Base-by-base conservation (phyloP, 2,797 vertebrate species). In the Falco cherrug region DNA sequence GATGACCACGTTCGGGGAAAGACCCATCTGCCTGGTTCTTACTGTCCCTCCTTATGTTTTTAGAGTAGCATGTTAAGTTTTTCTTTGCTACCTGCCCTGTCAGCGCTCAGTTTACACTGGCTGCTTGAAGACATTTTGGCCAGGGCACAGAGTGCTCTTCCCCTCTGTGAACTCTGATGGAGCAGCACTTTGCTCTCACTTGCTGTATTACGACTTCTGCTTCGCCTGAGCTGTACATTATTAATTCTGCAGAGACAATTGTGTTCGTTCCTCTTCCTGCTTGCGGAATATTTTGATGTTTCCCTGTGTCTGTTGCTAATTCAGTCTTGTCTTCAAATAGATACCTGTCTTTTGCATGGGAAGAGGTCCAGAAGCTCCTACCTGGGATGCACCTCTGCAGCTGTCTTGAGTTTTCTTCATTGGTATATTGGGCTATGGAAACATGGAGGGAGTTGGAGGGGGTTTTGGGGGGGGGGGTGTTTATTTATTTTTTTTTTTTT, bases 301-400 rank as follows among this genome's bases (percentile, higher is more conserved):
- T 85, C 57, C 15, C 59, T 16, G 5, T 10, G 9, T 64, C 93
- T 85, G 53, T 54, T 78, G 76, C 59, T 70, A 74, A 12, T 84
- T 80, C 67, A 60, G 53, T 43, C 50, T 69, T 31, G 9, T 61
- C 65, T 90, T 90, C 82, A 89, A 89, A 84, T 63, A 92, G 87
- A 70, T 89, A 63, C 5, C 60, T 80, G 69, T 12, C 31, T 79
- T 92, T 82, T 70, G 48, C 56, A 48, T 14, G 43, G 77, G 84
- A 89, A 69, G 63, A 89, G 35, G 24, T 81, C 78, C 67, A 71
- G 64, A 59, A 87, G 39, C 51, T 93, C 59, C 74, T 65, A 25
- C 16, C 68, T 19, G 13, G 65, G 51, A n/a, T 80, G 28, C 6
- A 1, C 45, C 64, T 53, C 63, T 60, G 31, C 84, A 70, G 68